A percentile compares a stretch with the other conserved stretches of the same genome.
Conservation (phyloP, 1,140 invertebrate genomes). For the Phocides pigmalion region DNA sequence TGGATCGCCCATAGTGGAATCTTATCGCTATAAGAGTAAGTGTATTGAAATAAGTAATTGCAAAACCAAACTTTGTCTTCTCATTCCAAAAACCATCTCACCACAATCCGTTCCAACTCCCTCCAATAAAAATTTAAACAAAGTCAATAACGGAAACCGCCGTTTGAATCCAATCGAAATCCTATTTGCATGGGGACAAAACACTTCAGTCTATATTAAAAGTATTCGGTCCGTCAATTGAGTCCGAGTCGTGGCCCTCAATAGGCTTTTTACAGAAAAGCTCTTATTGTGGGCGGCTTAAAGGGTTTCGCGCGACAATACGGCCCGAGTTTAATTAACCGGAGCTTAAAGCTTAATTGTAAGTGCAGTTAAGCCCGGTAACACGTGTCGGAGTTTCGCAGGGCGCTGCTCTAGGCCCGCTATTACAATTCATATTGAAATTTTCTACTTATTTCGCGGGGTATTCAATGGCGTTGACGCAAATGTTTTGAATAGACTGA, state of each 20-base stretch:
- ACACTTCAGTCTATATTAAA: conserved; percentile 58
- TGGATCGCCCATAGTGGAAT: too few relatives aligned
- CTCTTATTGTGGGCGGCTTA: conserved; percentile 71
- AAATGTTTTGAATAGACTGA: conserved; percentile 4
- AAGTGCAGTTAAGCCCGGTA: conserved; percentile 73
- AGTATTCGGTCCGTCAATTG: conserved; percentile 58
- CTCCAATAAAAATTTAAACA: conserved; percentile 45
- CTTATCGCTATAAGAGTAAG: too few relatives aligned
- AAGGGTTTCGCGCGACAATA: conserved; percentile 75
- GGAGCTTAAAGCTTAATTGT: conserved; percentile 79
- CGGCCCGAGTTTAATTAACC: conserved; percentile 76
- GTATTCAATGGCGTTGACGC: conserved; percentile 17
- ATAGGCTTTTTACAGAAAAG: conserved; percentile 71
- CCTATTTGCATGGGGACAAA: conserved; percentile 53
- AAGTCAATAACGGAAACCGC: conserved; percentile 53
- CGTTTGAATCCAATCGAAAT: conserved; percentile 52
- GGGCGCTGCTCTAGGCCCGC: conserved; percentile 48
- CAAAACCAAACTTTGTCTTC: too few relatives aligned
- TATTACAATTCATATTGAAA: conserved; percentile 64
- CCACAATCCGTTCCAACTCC: conserved; percentile 23
- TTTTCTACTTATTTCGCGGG: conserved; percentile 47
- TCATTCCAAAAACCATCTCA: conserved; percentile 5
- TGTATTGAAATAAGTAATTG: too few relatives aligned
- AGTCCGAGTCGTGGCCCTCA: conserved; percentile 49
- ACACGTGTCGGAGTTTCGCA: conserved; percentile 72